Evolutionary conservation across 2,113 vertebrate genomes (phyloP), one percentile per base, ranked within the genome.

Genomic region (Chunga burmeisteri): DNA sequence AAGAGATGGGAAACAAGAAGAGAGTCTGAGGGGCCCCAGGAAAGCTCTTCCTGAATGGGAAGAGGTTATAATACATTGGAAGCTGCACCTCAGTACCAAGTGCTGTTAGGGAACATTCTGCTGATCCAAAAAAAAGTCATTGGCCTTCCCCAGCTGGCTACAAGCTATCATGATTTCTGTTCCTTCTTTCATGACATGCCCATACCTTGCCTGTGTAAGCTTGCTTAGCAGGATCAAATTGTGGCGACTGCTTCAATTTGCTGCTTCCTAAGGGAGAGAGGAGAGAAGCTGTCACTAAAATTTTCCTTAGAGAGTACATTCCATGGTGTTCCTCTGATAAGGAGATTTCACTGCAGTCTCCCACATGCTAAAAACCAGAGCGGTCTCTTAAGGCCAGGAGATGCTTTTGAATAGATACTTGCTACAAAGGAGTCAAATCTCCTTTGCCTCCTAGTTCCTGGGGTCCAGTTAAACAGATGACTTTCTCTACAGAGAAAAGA

Each of bases 151-250:
- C 32, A 14, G 66, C 38, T 47, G 68, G 36, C 29, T 18, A 38
- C 56, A 18, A 0, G 6, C 0, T 6, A 46, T 19, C 5, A 1
- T 14, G 29, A 40, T 8, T 53, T 70, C 79, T 81, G 25, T 25
- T 46, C 53, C 73, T 77, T 44, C 29, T 68, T 40, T 36, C 67
- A 65, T 2, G 22, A 46, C 27, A 40, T 46, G 19, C 5, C 49
- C 93, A 12, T 97, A 98, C 98, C 98, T 98, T 98, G 89, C 96
- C 90, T 10, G 97, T 21, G 1, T 90, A 50, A 18, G 81, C 75
- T 96, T 98, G 98, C 49, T 97, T 98, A 94, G 98, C 98, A 30
- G 99, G 99, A 98, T 99, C 99, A 91, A 99, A 99, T 11, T 99
- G 99, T 17, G 97, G 81, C 0, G 97, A 97, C 52, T 98, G 98